Base-by-base conservation (phyloP, 2,797 vertebrate genomes). In the Sebastes taczanowskii region DNA sequence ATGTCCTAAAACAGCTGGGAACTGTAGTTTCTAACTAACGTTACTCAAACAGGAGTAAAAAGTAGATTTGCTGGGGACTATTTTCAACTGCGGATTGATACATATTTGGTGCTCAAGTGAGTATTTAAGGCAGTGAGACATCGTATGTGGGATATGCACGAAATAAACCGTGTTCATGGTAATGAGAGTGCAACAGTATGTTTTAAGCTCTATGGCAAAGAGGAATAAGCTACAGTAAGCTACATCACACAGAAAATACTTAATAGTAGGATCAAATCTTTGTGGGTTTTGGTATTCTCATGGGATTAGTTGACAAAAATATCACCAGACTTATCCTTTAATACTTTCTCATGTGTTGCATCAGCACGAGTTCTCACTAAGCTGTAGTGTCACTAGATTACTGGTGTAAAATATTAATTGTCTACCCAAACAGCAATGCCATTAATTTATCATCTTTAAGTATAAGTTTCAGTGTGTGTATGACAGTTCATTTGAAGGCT, bases 401-500 rank as follows among this genome's bases (percentile, higher is more conserved):
- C 7, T 61, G 20, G 2, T 70, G 16, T 59, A 27, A 62, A 76
- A 81, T 55, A 74, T 80, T 65, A 18, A 72, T n/a, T 2, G 11
- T 70, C 29, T 30, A 27, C 60, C 55, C 69, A 61, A 70, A 85
- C 53, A 74, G 20, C 23, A 22, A 18, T 58, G 77, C 58, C 85
- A 84, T 65, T 52, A 61, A 72, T 73, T 59, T 22, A 75, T 73
- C 63, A 60, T 13, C 30, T 49, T 49, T 81, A 81, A 87, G 82
- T 81, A 65, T 49, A 49, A 71, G 23, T 77, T 80, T 83, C 18
- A 27, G 29, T 34, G 32, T 74, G 38, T 14, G 34, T 14, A 52
- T 70, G 71, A 83, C 67, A 56, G 63, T 77, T 83, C 23, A 23
- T 81, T 71, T 85, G 62, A 84, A 71, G 34, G 42, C 76, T 63